Evolutionary conservation across 1,140 invertebrate species (phyloP).

Genomic region (Parapsyche elsis): DNA sequence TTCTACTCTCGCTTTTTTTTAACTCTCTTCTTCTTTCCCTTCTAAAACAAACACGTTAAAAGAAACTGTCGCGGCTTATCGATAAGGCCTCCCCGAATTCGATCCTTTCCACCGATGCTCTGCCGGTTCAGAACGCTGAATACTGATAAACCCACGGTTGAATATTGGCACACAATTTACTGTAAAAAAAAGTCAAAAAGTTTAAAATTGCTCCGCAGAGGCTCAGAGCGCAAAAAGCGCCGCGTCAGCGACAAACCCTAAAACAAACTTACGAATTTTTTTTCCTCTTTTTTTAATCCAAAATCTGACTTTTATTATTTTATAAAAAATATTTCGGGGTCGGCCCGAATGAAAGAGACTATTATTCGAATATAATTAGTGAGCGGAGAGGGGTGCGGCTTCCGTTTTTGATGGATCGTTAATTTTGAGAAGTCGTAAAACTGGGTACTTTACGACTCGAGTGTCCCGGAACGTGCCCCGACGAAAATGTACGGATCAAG

Average conservation of each 20-base stretch:
- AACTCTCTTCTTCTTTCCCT: background rate
- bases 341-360: background rate
- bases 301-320: conserved; percentile 6
- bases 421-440: conserved; percentile 24
- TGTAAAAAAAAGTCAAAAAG: background rate
- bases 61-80: conserved; percentile 27
- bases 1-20: background rate
- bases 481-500: conserved; percentile 8
- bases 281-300: background rate
- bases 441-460: conserved; percentile 6
- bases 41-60: conserved; percentile 26
- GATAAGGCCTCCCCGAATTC: background rate
- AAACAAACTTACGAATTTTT: background rate
- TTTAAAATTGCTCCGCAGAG: conserved; percentile 18
- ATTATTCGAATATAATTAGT: conserved; percentile 16
- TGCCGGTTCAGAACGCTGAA: background rate
- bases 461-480: conserved; percentile 7
- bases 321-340: background rate
- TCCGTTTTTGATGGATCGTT: conserved; percentile 28
- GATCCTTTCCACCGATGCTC: background rate
- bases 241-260: background rate
- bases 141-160: conserved; percentile 9
- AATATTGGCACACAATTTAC: conserved; percentile 24
- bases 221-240: background rate
- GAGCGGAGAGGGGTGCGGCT: background rate